Evolutionary conservation across 2,797 vertebrate species (phyloP).

Genomic region (Siniperca scherzeri): DNA sequence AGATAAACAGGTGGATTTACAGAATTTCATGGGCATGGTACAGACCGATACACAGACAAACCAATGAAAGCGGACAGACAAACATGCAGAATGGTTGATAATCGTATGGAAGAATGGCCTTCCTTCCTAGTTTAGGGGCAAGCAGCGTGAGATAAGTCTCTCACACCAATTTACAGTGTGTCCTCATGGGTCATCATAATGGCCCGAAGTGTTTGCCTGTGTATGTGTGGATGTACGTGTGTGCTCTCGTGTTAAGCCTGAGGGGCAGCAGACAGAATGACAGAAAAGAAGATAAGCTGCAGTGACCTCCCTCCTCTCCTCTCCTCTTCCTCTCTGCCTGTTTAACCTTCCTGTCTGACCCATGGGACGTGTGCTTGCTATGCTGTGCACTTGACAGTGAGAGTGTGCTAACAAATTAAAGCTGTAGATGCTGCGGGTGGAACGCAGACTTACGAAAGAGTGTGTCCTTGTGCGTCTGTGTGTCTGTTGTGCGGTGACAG

Average conservation of each 20-base stretch:
- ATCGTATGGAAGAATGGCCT: not conserved
- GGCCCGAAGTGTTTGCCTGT: conserved; percentile 26
- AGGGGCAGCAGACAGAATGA: conserved; percentile 65
- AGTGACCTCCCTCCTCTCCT: conserved; percentile 65
- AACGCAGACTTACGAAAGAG: conserved; percentile 3
- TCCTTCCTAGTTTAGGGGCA: not conserved
- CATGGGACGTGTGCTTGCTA: conserved; percentile 57
- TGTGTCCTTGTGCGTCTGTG: not conserved
- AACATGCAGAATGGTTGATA: not conserved
- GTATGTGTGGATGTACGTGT: conserved; percentile 2
- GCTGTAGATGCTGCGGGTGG: conserved; percentile 39
- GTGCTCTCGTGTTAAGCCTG: conserved; percentile 46
- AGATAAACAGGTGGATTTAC: not conserved
- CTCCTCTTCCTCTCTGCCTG: conserved; percentile 59
- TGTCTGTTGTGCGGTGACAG: conserved; percentile 15
- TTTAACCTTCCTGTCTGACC: conserved; percentile 77
- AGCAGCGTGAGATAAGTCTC: conserved; percentile 7
- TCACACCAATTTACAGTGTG: conserved; percentile 38
- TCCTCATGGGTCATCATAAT: conserved; percentile 31
- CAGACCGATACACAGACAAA: not conserved
- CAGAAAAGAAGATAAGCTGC: conserved; percentile 74
- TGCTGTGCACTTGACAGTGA: conserved; percentile 43
- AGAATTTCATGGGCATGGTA: not conserved
- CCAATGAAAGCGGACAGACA: not conserved
- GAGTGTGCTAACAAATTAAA: conserved; percentile 39